Conservation (phyloP, 2,797 vertebrate genomes). For the Parauchenoglanis ngamensis region DNA sequence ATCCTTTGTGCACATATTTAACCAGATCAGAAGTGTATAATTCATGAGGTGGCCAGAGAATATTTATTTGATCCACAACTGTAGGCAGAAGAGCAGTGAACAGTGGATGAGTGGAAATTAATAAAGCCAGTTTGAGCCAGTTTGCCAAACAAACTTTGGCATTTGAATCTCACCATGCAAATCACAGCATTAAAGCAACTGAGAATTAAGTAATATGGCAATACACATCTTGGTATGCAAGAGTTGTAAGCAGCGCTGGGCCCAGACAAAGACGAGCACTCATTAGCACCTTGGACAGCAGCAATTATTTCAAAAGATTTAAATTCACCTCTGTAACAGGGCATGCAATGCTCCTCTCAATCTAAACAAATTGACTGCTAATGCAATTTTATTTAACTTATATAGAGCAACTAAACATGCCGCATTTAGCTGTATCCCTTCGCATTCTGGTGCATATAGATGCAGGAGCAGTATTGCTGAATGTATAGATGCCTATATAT, state of each 20-base stretch:
- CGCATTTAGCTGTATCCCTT: background rate
- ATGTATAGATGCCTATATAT: background rate
- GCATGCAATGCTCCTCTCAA: background rate
- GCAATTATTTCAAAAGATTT: background rate
- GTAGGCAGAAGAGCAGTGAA: background rate
- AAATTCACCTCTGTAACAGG: background rate
- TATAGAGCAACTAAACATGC: background rate
- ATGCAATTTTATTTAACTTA: background rate
- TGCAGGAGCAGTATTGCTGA: slow-evolving; percentile 2
- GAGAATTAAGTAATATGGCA: background rate
- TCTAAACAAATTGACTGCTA: background rate
- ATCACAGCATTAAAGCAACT: background rate
- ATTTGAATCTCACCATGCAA: background rate
- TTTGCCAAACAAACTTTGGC: background rate
- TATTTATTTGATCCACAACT: slow-evolving; percentile 6
- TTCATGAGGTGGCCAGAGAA: slow-evolving; percentile 7
- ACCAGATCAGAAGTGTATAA: slow-evolving; percentile 24
- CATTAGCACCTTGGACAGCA: slow-evolving; percentile 53
- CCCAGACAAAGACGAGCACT: slow-evolving; percentile 3
- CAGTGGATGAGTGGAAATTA: background rate
- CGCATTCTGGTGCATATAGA: background rate
- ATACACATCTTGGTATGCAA: slow-evolving; percentile 27
- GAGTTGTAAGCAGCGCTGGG: slow-evolving; percentile 1
- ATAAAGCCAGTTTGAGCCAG: slow-evolving; percentile 4
- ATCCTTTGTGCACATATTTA: slow-evolving; percentile 38